Base-by-base conservation (phyloP, 2,888 invertebrate genomes). In the Acanthosepion pharaonis region DNA sequence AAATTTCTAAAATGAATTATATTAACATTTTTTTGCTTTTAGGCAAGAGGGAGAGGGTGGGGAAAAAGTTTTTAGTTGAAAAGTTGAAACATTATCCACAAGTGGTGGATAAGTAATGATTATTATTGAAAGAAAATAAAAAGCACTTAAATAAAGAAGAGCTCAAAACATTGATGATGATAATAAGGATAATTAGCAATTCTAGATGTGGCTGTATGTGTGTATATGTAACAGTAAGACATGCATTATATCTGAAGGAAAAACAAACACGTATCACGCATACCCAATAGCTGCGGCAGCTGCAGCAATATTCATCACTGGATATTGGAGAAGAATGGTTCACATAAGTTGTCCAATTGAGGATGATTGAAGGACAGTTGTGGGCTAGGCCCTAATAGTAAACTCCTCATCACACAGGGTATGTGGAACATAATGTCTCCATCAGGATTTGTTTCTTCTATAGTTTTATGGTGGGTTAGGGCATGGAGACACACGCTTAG, bases 281-380 rank as follows among this genome's bases (percentile, higher is more conserved):
- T 78, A 78, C 78, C 78, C 78, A 78, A 78, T n/a, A 78, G 78
- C 78, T 78, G 78, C 78, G n/a, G 78, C 78, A 78, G 78, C 78
- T 78, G 78, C 78, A 78, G 78, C 78, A 33, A 78, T 78, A 78
- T 78, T 78, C 78, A 78, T 78, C 78, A 33, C 78, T 78, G 78
- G 78, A 78, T 78, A 33, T 18, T n/a, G 78, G n/a, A 78, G 28
- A n/a, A 78, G n/a, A 78, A 78, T n/a, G 78, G n/a, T 78, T 78
- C 78, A 78, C 78, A n/a, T 33, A 78, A n/a, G 78, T 78, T 78
- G n/a, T 78, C 78, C 78, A 78, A 78, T 78, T 78, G 78, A 4
- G 78, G n/a, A 33, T 78, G 33, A 78, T 78, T 78, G 78, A 78
- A 78, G 78, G 78, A 33, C 78, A n/a, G 78, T 78, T 11, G 78